Percentiles rank a stretch among this genome's conserved stretches.
Evolutionary conservation across 2,797 vertebrate species (phyloP).

Genomic region (Limosa lapponica): DNA sequence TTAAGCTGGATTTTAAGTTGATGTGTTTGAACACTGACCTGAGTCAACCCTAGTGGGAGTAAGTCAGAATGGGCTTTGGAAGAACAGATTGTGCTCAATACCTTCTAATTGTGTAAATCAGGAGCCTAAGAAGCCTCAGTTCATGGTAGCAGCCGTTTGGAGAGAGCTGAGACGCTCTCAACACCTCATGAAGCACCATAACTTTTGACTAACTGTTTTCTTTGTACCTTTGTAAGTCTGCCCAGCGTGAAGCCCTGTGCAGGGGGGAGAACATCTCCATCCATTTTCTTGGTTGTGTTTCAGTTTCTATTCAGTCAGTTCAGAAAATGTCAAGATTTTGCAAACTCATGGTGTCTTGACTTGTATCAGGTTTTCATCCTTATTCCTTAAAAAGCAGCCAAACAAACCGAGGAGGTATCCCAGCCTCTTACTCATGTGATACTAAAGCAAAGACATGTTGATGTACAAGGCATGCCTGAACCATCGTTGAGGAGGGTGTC

Average conservation of each 20-base stretch:
- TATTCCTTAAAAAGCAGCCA: background rate
- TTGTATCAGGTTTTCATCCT: background rate
- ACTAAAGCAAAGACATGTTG: background rate
- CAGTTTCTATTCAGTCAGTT: background rate
- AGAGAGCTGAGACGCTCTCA: background rate
- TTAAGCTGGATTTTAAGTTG: background rate
- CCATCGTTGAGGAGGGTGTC: rapidly evolving
- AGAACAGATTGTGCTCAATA: background rate
- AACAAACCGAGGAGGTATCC: background rate
- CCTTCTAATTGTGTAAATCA: background rate
- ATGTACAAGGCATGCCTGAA: background rate
- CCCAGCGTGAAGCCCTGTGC: background rate
- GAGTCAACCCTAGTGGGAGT: background rate
- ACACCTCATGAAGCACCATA: background rate
- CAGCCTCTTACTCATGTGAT: background rate
- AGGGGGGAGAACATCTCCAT: background rate
- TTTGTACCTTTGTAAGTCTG: background rate
- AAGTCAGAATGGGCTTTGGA: background rate
- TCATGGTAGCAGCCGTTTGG: background rate
- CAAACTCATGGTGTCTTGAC: background rate
- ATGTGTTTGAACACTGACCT: background rate
- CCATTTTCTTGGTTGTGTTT: background rate
- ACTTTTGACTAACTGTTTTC: background rate
- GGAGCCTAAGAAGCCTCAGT: background rate
- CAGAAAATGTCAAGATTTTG: background rate